Base-by-base conservation (phyloP, 2,888 invertebrate genomes). In the Cheilosia pagana region DNA sequence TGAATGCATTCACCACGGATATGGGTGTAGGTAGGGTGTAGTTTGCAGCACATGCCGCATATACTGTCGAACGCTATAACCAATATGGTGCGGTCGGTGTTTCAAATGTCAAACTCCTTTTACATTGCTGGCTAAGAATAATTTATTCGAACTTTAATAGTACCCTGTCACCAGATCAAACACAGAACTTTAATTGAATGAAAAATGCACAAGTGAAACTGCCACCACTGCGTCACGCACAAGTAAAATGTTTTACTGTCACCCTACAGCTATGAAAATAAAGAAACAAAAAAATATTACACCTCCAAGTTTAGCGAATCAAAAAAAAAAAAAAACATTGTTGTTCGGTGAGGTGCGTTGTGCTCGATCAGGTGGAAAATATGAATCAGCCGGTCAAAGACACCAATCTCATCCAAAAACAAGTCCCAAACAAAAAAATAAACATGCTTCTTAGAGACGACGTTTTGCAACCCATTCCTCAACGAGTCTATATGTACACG, bases 361-460 rank as follows among this genome's bases (percentile, higher is more conserved):
- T 62, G 71, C 14, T 19, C 63, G 68, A 70, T 70, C 79, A 53
- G 50, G 79, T 71, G 67, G 70, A 65, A 81, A 71, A 85, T 76
- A 71, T 81, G 85, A 85, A 81, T 85, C 85, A 81, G 81, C 75
- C 75, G 85, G 85, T 85, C 85, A 85, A 81, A 85, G 85, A 85
- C 85, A 85, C 81, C 76, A 60, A 70, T 28, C 19, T 55, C 45
- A 55, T 39, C 59, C 45, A 23, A 79, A 67, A 68, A 74, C 72
- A 53, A 67, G 81, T 82, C 71, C 65, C 52, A 71, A 70, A 65
- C 48, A 67, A 55, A 70, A 53, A 62, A 39, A 60, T 23, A 25
- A 67, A 41, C 65, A 48, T 35, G 71, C 28, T 60, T 19, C n/a
- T 60, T 21, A 14, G 35, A 72, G 60, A 62, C 65, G 50, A 5